Base-by-base conservation (phyloP, 2,797 vertebrate genomes). In the Pseudomugil gertrudae region DNA sequence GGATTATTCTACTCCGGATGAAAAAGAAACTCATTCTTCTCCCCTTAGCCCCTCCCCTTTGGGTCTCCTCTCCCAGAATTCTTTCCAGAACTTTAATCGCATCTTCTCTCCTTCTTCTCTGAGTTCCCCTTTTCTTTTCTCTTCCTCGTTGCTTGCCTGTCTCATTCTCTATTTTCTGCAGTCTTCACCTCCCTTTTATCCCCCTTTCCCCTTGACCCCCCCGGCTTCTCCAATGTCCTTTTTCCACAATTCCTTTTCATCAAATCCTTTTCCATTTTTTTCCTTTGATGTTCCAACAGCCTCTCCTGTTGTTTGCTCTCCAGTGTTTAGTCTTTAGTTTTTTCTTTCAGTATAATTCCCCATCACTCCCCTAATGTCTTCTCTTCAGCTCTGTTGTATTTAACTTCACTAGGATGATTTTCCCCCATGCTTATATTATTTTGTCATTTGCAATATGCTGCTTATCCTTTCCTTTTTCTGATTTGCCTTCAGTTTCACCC, bases 1-100 rank as follows among this genome's bases (percentile, higher is more conserved):
- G 54, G 83, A 85, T 90, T 89, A 90, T 83, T 87, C 76, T 58
- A 69, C 72, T 81, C 78, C 57, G 76, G 77, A 74, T 87, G 69
- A 84, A 87, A 86, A 85, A 64, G 54, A 69, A 80, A 84, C 66
- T 74, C 15, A 74, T 72, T 86, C 80, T 78, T 73, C 70, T 84
- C 64, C 63, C 60, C 45, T 74, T n/a, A 64, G 70, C 58, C 57
- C 70, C 64, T 84, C 81, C 71, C 68, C 70, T 33, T 73, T 66
- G 69, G 67, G 58, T 71, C 76, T 68, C 52, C 26, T 66, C 63
- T 77, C 67, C 56, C 61, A 69, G 65, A 57, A 66, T 66, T 79
- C 66, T 63, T 80, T 71, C 68, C 75, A 79, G 29, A 57, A 32
- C 61, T 63, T 75, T 88, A 90, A 89, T 89, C 88, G 85, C 67